Base-by-base conservation (phyloP, 2,113 vertebrate species). In the Perca flavescens region DNA sequence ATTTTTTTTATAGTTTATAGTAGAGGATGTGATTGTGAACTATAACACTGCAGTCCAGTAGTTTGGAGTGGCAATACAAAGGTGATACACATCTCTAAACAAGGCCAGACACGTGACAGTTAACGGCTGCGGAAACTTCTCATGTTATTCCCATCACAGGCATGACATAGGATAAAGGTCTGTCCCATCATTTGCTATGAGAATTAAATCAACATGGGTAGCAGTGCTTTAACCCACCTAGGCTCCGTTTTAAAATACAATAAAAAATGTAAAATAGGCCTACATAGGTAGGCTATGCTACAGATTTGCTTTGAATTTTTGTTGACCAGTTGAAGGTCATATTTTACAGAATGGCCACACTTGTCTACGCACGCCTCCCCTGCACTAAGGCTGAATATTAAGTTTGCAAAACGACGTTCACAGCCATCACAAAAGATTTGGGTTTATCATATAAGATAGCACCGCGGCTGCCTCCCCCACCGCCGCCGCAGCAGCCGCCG, bases 361-460 rank as follows among this genome's bases (percentile, higher is more conserved):
- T 13, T 2, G 17, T 21, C 5, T 34, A 34, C 34, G 34, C 34
- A 11, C 9, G 60, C 50, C 40, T 40, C 40, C 40, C 19, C 21
- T 68, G n/a, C 21, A 5, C 13, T 50, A 43, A 56, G 34, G 34
- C 34, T 58, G 14, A n/a, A 52, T 43, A 4, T 63, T 7, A 53
- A 56, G 14, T 52, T 22, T 61, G 25, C 50, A 46, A 28, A 40
- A 40, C 40, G 40, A 56, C 8, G 10, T 56, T 19, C 50, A 25
- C 46, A 34, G 40, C 40, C 31, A 40, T 40, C 56, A 14, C 21
- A 80, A 67, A 66, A 61, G 82, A 83, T 86, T 60, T 52, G 85
- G 68, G 57, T 82, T 74, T 63, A 64, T 83, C 25, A 61, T 69
- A 61, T 61, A 80, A 81, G 82, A 73, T 69, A 2, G 65, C 57